Evolutionary conservation across 2,113 vertebrate species (phyloP).

Genomic region (Grammomys surdaster): DNA sequence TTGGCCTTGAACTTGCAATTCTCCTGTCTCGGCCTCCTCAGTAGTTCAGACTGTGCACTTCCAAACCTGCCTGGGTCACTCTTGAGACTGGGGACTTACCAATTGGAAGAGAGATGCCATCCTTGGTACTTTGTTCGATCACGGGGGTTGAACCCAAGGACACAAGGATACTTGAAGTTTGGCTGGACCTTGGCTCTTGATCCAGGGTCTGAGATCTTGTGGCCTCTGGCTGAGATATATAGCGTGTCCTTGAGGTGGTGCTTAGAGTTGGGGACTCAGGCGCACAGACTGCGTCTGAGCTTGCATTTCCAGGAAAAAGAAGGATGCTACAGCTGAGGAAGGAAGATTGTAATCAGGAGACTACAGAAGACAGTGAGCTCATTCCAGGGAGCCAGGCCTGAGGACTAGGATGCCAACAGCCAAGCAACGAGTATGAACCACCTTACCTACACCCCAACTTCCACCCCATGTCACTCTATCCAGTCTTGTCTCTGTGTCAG

Average conservation of each 20-base stretch:
- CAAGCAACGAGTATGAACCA: rapidly evolving
- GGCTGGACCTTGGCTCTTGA: neutral
- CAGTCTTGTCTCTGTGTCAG: neutral
- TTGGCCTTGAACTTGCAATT: neutral
- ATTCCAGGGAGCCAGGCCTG: neutral
- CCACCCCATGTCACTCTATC: neutral
- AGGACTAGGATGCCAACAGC: too few species aligned
- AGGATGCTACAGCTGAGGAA: constrained; percentile 78
- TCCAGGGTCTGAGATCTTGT: neutral
- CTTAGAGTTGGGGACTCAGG: neutral
- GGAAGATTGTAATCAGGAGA: neutral
- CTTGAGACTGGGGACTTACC: constrained; percentile 52
- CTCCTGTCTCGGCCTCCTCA: neutral
- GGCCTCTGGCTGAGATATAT: neutral
- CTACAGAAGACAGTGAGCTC: neutral
- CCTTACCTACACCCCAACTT: neutral
- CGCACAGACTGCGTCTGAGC: constrained; percentile 74
- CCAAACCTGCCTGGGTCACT: neutral
- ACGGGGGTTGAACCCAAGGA: neutral
- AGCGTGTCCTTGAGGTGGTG: neutral
- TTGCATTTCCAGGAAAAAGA: constrained; percentile 78
- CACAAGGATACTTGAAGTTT: neutral
- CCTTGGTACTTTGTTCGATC: neutral
- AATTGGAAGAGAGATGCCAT: constrained; percentile 50
- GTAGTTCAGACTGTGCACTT: neutral